phyloP scores from a whole-genome alignment of 1,140 invertebrate species.

The Trypoxylus dichotomus region DNA sequence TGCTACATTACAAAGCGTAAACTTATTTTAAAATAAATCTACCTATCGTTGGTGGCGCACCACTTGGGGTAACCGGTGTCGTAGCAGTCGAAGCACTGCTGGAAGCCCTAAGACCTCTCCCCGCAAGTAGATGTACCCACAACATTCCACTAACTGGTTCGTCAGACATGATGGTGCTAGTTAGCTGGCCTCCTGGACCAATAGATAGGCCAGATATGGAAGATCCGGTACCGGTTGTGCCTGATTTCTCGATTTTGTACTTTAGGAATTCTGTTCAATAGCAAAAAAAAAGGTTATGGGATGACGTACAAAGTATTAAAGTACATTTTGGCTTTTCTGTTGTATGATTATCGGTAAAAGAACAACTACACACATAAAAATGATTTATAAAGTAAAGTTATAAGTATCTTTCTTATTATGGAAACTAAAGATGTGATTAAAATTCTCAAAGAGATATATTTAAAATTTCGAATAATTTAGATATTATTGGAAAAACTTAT shows the following conservation, averaged over 20 bases:
- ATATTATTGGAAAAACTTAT: too few relatives aligned
- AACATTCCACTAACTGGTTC: conserved; percentile 84
- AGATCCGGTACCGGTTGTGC: conserved; percentile 53
- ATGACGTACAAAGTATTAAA: too few relatives aligned
- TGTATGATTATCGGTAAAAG: too few relatives aligned
- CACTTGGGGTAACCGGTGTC: conserved; percentile 66
- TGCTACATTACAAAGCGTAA: neutral
- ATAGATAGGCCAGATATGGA: conserved; percentile 50
- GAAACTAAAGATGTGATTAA: too few relatives aligned
- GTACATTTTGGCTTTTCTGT: too few relatives aligned
- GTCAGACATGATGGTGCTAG: conserved; percentile 52
- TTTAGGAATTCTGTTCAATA: conserved; percentile 80
- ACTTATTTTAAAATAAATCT: neutral
- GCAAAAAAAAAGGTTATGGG: too few relatives aligned
- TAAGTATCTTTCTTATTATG: too few relatives aligned
- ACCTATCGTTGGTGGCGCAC: conserved; percentile 48
- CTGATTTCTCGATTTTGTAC: conserved; percentile 86
- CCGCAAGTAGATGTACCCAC: conserved; percentile 88
- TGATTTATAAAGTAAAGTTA: too few relatives aligned
- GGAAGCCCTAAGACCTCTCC: conserved; percentile 81
- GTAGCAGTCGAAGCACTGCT: conserved; percentile 67
- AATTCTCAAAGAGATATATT: too few relatives aligned
- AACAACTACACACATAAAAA: too few relatives aligned
- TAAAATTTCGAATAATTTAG: too few relatives aligned
- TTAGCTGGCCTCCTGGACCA: conserved; percentile 55